A percentile compares a stretch with the other conserved stretches of the same genome.
Conservation (phyloP, 2,113 vertebrate species). For the Anser cygnoides region DNA sequence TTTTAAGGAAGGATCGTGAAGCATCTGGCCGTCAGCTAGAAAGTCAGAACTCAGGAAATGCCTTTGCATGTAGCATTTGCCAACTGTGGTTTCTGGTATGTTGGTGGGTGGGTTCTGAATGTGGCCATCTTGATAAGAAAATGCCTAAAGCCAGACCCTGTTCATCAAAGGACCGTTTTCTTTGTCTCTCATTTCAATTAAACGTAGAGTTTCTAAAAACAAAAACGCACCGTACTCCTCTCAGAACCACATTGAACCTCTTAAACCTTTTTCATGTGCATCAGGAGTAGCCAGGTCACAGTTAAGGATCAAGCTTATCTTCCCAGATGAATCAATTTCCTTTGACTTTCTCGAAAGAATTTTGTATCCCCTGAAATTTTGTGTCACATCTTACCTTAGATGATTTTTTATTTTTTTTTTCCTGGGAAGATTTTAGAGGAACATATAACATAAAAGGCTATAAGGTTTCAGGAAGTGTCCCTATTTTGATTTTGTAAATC, state of each 20-base stretch:
- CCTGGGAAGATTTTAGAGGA: background rate
- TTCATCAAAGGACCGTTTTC: slow-evolving; percentile 51
- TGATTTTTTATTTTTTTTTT: background rate
- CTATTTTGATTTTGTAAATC: background rate
- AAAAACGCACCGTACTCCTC: fast-evolving
- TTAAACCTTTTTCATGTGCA: background rate
- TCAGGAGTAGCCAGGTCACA: background rate
- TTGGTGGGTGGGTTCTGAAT: slow-evolving; percentile 55
- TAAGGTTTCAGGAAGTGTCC: background rate
- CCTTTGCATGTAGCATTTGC: slow-evolving; percentile 10
- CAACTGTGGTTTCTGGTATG: slow-evolving; percentile 60
- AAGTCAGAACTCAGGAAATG: slow-evolving; percentile 50
- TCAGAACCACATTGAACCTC: background rate
- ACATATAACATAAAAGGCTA: background rate
- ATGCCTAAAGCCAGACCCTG: slow-evolving; percentile 33
- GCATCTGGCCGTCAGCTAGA: slow-evolving; percentile 42
- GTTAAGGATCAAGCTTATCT: background rate
- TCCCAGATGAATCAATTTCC: background rate
- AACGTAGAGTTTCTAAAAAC: slow-evolving; percentile 9
- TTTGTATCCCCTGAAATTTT: background rate
- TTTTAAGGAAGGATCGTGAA: slow-evolving; percentile 11
- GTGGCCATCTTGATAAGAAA: slow-evolving; percentile 56
- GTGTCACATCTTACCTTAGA: background rate
- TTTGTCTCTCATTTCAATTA: slow-evolving; percentile 38
- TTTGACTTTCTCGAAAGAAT: background rate